Evolutionary conservation across 2,888 invertebrate species (phyloP), one percentile per base, ranked within the genome.

Genomic region (Didymodactylos carnosus): DNA sequence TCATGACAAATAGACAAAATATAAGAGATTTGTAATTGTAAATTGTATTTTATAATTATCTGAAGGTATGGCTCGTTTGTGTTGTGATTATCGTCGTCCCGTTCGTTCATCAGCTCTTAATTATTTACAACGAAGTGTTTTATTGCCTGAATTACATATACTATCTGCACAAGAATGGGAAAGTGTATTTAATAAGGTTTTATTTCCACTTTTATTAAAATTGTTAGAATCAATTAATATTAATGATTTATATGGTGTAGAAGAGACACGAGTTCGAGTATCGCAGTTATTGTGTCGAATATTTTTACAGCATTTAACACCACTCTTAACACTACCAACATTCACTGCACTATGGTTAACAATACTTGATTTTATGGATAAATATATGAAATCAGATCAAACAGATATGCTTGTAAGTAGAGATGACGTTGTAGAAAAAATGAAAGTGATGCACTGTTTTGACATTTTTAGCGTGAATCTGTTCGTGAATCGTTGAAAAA

Each of bases 401-500:
- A 88, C 89, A 81, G 97, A 94, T 82, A 87, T 93, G 77, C 41
- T 72, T 29, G 62, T 62, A 62, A 62, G 62, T 19, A 62, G n/a
- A 62, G n/a, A n/a, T n/a, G n/a, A n/a, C n/a, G n/a, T n/a, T n/a
- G n/a, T n/a, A n/a, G n/a, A n/a, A n/a, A n/a, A n/a, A n/a, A n/a
- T n/a, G n/a, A n/a, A n/a, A n/a, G n/a, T n/a, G n/a, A n/a, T n/a
- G n/a, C n/a, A n/a, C n/a, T n/a, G n/a, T n/a, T n/a, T n/a, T n/a
- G n/a, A n/a, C 3, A n/a, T 19, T 62, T 51, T 35, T 62, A 62
- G 81, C 89, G 89, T 29, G 98, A 98, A 83, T 95, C 95, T 0
- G 94, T 98, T 81, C 91, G 94, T 0, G 97, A 98, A 85, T 91
- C 92, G 19, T 86, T 98, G 80, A 98, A 98, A 85, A 98, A 98